phyloP scores from a whole-genome alignment of 2,888 invertebrate genomes.

The Lapara coniferarum region DNA sequence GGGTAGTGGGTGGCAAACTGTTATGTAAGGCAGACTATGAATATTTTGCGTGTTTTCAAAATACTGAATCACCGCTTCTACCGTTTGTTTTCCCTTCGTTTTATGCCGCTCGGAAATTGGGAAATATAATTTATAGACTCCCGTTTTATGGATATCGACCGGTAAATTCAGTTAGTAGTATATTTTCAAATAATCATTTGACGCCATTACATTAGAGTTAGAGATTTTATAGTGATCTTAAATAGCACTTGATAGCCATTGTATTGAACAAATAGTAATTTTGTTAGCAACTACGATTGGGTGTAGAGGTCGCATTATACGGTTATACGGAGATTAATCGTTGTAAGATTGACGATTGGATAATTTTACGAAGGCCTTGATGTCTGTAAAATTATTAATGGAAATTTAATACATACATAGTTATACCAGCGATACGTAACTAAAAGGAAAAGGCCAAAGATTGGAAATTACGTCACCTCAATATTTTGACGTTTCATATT shows the following conservation, averaged over 20 bases:
- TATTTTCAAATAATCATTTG: conserved; percentile 25
- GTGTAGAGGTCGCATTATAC: background rate
- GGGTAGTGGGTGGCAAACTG: background rate
- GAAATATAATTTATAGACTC: conserved; percentile 40
- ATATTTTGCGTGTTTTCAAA: conserved; percentile 19
- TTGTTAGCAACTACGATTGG: background rate
- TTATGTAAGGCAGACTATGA: background rate
- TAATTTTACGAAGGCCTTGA: conserved; percentile 17
- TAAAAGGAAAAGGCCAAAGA: conserved; percentile 24
- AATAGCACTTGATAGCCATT: conserved; percentile 22
- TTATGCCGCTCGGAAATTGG: conserved; percentile 39
- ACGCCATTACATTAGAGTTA: conserved; percentile 21
- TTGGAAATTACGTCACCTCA: conserved; percentile 3
- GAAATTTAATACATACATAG: background rate
- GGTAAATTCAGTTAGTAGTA: conserved; percentile 32
- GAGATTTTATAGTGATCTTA: conserved; percentile 19
- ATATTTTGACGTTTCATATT: conserved; percentile 22
- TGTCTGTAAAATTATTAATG: conserved; percentile 6
- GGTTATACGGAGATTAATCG: conserved; percentile 6
- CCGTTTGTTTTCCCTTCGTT: conserved; percentile 42
- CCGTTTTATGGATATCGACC: conserved; percentile 39
- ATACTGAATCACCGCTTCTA: conserved; percentile 41
- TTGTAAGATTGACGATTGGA: conserved; percentile 23
- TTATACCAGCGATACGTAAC: too few species aligned
- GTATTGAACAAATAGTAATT: conserved; percentile 16